These are phyloP conservation scores for Falco rusticolus DNA, from an alignment of 2,797 vertebrate genomes.

Conservation along the genomic window DNA sequence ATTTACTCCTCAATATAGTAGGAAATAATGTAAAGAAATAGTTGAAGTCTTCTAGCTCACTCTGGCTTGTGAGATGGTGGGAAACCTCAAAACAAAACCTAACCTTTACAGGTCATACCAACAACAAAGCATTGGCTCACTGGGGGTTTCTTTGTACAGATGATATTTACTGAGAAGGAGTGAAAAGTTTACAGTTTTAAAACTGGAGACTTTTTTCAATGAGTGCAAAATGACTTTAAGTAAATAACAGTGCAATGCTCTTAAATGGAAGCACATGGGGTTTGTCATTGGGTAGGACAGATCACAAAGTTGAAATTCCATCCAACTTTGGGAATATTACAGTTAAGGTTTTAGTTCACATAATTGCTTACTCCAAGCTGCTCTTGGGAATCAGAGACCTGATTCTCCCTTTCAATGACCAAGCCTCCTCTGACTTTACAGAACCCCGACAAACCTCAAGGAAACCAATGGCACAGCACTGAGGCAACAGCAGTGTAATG, in stretches of 20 bases:
- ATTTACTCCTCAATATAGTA: neutral
- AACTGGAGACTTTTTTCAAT: neutral
- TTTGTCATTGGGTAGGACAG: neutral
- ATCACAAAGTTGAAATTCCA: neutral
- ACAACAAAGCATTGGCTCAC: too few relatives aligned
- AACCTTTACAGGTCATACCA: neutral
- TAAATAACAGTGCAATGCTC: neutral
- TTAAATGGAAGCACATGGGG: neutral
- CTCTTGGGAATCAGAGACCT: neutral
- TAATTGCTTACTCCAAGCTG: neutral
- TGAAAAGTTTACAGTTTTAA: neutral
- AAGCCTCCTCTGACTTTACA: neutral
- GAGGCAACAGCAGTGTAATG: neutral
- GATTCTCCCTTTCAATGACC: neutral
- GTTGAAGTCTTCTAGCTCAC: neutral
- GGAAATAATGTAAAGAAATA: neutral
- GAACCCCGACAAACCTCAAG: neutral
- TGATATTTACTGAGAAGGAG: neutral
- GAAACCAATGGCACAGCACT: neutral
- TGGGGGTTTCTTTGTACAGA: neutral
- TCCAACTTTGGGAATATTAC: too few relatives aligned
- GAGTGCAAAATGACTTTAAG: neutral
- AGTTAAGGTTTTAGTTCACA: neutral
- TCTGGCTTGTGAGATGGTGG: neutral
- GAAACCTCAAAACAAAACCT: neutral